phyloP scores from a whole-genome alignment of 2,888 invertebrate genomes.

The Spatulosminthurus flaviceps region DNA sequence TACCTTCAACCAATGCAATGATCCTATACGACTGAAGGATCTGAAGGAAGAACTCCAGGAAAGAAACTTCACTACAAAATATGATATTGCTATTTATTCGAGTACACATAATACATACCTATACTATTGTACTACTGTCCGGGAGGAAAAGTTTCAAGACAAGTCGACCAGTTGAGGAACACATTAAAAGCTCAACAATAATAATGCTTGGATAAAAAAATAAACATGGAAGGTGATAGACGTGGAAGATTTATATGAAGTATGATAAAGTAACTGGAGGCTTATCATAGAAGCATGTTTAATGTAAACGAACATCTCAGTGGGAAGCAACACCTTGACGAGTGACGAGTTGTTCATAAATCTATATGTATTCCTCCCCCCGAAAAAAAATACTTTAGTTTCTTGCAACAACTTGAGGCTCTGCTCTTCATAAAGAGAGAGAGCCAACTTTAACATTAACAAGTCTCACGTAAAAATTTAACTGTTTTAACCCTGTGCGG shows the following conservation, averaged over 20 bases:
- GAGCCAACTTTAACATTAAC: constrained; percentile 6
- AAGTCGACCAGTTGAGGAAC: constrained; percentile 21
- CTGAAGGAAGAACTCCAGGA: too few relatives aligned
- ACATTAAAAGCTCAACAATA: constrained; percentile 15
- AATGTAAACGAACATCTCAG: constrained; percentile 47
- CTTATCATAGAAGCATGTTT: constrained; percentile 30
- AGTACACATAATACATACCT: too few relatives aligned
- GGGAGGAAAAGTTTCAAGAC: not conserved
- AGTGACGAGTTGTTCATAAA: constrained; percentile 44
- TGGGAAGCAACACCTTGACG: constrained; percentile 39
- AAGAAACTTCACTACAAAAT: too few relatives aligned
- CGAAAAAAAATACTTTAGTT: constrained; percentile 6
- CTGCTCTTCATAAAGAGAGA: not conserved
- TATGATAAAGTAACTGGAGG: constrained; percentile 7
- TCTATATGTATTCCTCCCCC: not conserved
- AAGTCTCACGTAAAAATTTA: constrained; percentile 24
- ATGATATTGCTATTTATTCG: not conserved
- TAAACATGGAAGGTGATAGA: constrained; percentile 27
- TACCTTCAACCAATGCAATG: too few relatives aligned
- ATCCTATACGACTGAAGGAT: too few relatives aligned
- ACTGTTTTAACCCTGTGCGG: constrained; percentile 33
- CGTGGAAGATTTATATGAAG: constrained; percentile 25
- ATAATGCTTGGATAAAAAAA: constrained; percentile 18
- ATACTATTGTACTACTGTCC: not conserved
- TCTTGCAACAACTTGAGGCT: constrained; percentile 18